phyloP scores from a whole-genome alignment of 2,888 invertebrate species.

The Branchipolynoe longqiensis region DNA sequence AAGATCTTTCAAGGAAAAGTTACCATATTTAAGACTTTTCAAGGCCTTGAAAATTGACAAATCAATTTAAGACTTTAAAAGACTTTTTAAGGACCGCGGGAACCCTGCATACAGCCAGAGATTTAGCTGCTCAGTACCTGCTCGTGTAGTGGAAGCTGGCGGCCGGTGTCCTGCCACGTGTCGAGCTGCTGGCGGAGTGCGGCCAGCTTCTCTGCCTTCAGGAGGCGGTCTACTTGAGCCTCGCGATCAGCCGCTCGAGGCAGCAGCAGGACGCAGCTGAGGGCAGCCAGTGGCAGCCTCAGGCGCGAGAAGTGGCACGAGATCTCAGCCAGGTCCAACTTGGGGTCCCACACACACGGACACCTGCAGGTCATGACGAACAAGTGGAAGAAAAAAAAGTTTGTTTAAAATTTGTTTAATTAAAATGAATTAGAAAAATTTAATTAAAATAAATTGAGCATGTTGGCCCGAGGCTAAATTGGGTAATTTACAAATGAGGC shows the following conservation, averaged over 20 bases:
- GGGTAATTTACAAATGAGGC: no score
- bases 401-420: neutral
- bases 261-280: slow-evolving; percentile 67
- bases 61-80: neutral
- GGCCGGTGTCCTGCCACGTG: neutral
- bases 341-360: slow-evolving; percentile 71
- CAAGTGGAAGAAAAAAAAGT: neutral
- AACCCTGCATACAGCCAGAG: no score
- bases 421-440: slow-evolving; percentile 1
- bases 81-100: no score
- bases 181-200: neutral
- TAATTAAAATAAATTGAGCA: neutral
- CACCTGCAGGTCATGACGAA: slow-evolving; percentile 68
- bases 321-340: slow-evolving; percentile 67
- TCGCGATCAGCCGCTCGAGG: neutral
- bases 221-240: slow-evolving; percentile 9
- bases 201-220: neutral
- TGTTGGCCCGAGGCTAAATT: no score
- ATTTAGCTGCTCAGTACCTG: slow-evolving; percentile 21
- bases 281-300: slow-evolving; percentile 71
- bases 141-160: neutral
- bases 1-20: no score
- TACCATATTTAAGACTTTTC: no score
- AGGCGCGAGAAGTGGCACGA: slow-evolving; percentile 68
- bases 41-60: no score